Evolutionary conservation across 2,113 vertebrate species (phyloP).

Genomic region (Thunnus maccoyii): DNA sequence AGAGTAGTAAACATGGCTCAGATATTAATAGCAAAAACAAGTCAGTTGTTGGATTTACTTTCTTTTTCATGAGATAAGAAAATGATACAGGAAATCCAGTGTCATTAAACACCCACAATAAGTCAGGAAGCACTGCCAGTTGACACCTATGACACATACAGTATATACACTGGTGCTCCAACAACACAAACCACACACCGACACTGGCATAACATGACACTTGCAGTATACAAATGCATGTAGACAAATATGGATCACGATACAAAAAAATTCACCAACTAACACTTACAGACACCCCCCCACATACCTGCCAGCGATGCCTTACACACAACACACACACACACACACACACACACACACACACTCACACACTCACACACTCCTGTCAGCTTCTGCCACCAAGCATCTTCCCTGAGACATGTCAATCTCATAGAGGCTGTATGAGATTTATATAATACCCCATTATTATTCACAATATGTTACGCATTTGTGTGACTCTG

Average conservation of each 20-base stretch:
- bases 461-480: constrained; percentile 36
- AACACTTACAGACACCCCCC: background rate
- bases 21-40: no score
- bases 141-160: background rate
- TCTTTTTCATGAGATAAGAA: no score
- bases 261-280: background rate
- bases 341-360: constrained; percentile 1
- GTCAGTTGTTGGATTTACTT: no score
- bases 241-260: background rate
- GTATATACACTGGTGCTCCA: background rate
- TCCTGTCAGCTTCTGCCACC: background rate
- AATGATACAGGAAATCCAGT: background rate
- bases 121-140: background rate
- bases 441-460: constrained; percentile 40
- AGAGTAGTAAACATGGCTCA: no score
- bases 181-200: constrained; percentile 7
- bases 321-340: constrained; percentile 31
- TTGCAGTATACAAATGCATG: background rate
- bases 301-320: background rate
- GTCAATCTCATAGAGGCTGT: constrained; percentile 26
- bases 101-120: background rate
- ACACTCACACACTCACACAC: background rate
- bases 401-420: constrained; percentile 17
- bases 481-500: constrained; percentile 15
- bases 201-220: background rate